Base-by-base conservation (phyloP, 1,140 invertebrate species). In the Tetramorium simillimum region DNA sequence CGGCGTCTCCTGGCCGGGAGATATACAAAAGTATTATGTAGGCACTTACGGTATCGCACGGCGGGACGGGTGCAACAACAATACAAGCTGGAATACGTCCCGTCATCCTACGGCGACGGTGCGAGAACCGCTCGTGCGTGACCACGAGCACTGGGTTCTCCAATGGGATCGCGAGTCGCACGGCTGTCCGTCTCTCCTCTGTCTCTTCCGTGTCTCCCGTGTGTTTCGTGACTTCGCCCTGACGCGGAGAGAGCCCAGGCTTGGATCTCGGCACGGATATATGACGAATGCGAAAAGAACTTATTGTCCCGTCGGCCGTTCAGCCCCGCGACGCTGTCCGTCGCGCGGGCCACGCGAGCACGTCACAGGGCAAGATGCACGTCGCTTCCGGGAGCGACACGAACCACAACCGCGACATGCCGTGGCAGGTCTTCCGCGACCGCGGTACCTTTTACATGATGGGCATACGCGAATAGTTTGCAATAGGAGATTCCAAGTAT, bases 21-120 rank as follows among this genome's bases (percentile, higher is more conserved):
- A 77, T 73, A 88, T 56, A 93, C 90, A 92, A 92, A 92, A 91
- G 91, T 93, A 93, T 93, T 90, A 90, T 90, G 88, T 85, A 51
- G 46, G 67, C 80, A 82, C 80, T 82, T 82, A 82, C 80, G 80
- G 80, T 82, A 82, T 84, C 69, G 53, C 80, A 49, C 80, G 53
- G 80, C 43, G 91, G 81, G 86, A 90, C 86, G 86, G 89, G 88
- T 85, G 86, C 78, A 90, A 90, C 90, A 93, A 94, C 92, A 94
- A 94, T 94, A 90, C 93, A 1, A 82, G 86, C 85, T 62, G 89
- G 92, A 92, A 94, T 93, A 92, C 89, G 92, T 92, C 90, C 88
- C 91, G 92, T 93, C 93, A 93, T 88, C 77, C 60, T 90, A 33
- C 21, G 60, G 12, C 87, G 86, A 73, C 89, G 89, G 72, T 87